Evolutionary conservation across 2,113 vertebrate species (phyloP).

Genomic region (Archocentrus centrarchus): DNA sequence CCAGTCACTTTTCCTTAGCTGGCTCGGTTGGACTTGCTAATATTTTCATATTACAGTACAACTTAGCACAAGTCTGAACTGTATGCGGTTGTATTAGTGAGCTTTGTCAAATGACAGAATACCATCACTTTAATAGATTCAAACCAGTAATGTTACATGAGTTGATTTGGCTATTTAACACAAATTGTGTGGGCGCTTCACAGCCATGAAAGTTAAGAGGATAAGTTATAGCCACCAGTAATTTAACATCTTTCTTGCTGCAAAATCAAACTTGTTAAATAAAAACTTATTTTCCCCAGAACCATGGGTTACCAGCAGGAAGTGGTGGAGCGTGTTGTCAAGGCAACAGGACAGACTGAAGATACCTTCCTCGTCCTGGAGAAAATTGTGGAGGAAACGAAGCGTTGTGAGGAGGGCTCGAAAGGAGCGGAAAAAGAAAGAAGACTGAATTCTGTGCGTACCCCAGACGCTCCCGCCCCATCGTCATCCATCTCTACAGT

Average conservation of each 20-base stretch:
- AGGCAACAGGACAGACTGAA: conserved; percentile 85
- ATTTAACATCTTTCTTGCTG: background rate
- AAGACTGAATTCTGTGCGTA: conserved; percentile 32
- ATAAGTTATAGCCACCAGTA: background rate
- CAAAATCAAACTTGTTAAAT: background rate
- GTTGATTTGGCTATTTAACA: background rate
- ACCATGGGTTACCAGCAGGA: conserved; percentile 96
- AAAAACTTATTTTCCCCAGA: conserved; percentile 27
- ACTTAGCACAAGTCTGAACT: background rate
- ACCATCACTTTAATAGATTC: background rate
- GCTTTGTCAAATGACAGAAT: background rate
- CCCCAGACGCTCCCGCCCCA: conserved; percentile 45
- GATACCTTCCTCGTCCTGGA: conserved; percentile 92
- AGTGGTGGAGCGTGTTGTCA: conserved; percentile 92
- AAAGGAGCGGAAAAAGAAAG: conserved; percentile 66
- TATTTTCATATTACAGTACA: background rate
- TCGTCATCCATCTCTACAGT: conserved; percentile 21
- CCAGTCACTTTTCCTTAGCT: background rate
- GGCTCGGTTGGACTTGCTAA: background rate
- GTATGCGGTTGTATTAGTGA: background rate
- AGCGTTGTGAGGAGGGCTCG: conserved; percentile 42
- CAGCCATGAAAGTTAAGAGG: background rate
- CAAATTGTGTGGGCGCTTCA: too few species aligned
- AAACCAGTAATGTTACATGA: background rate
- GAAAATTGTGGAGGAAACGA: conserved; percentile 90